Conservation (phyloP, 1,140 invertebrate genomes). For the Drosophila micromelanica region DNA sequence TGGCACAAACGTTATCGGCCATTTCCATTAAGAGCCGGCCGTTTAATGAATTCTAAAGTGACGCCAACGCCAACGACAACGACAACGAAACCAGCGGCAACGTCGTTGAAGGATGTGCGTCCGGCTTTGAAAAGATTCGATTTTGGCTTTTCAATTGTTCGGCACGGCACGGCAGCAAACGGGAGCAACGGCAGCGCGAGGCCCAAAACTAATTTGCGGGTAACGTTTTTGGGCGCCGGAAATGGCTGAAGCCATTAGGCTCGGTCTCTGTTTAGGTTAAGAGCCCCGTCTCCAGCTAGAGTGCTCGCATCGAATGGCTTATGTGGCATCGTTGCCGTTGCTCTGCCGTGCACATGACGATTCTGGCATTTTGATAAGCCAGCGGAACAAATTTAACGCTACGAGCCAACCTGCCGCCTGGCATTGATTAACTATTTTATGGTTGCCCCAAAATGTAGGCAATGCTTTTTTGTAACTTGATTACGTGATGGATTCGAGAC, state of each 20-base stretch:
- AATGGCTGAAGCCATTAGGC: constrained; percentile 79
- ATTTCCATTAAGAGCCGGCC: constrained; percentile 81
- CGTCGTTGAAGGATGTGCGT: constrained; percentile 60
- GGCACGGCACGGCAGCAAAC: constrained; percentile 51
- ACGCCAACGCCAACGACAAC: constrained; percentile 41
- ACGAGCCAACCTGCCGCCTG: constrained; percentile 22
- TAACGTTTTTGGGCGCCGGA: constrained; percentile 77
- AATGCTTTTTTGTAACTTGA: constrained; percentile 55
- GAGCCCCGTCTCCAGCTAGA: constrained; percentile 39
- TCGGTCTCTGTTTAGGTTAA: constrained; percentile 30
- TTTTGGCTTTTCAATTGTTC: constrained; percentile 79
- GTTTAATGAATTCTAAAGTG: constrained; percentile 82
- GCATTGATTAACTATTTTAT: constrained; percentile 77
- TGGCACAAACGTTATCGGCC: constrained; percentile 80
- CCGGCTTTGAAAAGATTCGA: constrained; percentile 75
- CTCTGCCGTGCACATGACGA: constrained; percentile 66
- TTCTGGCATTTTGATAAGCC: constrained; percentile 75
- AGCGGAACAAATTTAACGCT: constrained; percentile 73
- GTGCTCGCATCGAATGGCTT: constrained; percentile 69
- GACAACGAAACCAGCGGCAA: constrained; percentile 27
- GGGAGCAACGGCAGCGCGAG: constrained; percentile 24
- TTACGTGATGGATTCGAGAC: constrained; percentile 76
- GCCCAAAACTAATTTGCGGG: constrained; percentile 78
- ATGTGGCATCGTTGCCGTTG: constrained; percentile 44
- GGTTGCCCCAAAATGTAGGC: constrained; percentile 36